These are phyloP conservation scores for Sinocyclocheilus anshuiensis DNA, from an alignment of 2,113 vertebrate genomes.

Conservation along the genomic window DNA sequence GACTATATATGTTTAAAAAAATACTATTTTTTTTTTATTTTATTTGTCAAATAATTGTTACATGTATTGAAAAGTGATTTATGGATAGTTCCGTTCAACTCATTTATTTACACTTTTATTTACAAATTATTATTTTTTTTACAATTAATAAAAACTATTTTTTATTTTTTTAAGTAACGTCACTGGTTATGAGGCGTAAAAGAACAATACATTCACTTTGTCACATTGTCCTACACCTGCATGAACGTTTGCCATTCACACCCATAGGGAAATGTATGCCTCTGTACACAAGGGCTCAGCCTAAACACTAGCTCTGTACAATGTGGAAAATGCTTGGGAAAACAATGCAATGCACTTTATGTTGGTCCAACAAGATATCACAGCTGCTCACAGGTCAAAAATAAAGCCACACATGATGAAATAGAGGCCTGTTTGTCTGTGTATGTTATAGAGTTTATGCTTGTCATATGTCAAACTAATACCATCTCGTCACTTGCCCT, in stretches of 20 bases:
- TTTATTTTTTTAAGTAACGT: too few species aligned
- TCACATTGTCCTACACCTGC: background rate
- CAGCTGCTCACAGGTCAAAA: conserved; percentile 45
- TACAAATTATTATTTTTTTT: too few species aligned
- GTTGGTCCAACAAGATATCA: background rate
- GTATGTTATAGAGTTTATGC: background rate
- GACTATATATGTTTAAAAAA: too few species aligned
- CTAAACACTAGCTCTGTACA: conserved; percentile 20
- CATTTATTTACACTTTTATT: too few species aligned
- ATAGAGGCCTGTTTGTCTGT: conserved; percentile 35
- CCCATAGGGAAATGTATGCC: background rate
- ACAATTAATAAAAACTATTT: too few species aligned
- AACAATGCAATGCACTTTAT: conserved; percentile 36
- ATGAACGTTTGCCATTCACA: background rate
- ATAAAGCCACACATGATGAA: conserved; percentile 14
- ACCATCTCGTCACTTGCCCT: conserved; percentile 52
- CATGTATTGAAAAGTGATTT: too few species aligned
- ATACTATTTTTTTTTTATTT: too few species aligned
- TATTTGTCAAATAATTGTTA: too few species aligned
- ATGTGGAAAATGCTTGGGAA: conserved; percentile 39
- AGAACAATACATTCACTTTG: background rate
- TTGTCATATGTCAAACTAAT: conserved; percentile 59
- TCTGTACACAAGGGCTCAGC: background rate
- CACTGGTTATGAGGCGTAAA: background rate
- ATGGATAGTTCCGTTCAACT: too few species aligned